Base-by-base conservation (phyloP, 2,888 invertebrate species). In the Plebejus argus region DNA sequence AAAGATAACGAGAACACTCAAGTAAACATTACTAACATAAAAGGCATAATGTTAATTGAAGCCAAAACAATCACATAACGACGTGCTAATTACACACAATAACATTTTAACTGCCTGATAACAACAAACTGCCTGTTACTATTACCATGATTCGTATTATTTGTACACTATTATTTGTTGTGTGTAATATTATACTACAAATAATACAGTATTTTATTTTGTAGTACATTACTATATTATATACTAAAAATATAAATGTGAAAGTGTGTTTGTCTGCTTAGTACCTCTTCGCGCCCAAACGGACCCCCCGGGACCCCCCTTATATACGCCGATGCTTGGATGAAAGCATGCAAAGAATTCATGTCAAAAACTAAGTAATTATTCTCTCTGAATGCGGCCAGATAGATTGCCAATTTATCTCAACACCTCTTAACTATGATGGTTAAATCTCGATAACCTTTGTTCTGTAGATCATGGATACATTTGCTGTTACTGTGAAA, bases 391-490 rank as follows among this genome's bases (percentile, higher is more conserved):
- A 5, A 18, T 18, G 53, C 53, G 18, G 53, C 4, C 53, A 45
- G 53, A 18, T 18, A 53, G 53, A 15, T 18, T 1, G 5, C 1
- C 15, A 53, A 5, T 53, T 45, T 45, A 45, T 45, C 45, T 45
- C 45, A 18, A 18, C 53, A 15, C 53, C 53, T 53, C 53, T 53
- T 61, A 61, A 61, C 61, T 23, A 10, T 66, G 66, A 28, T 12
- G 66, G 66, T 66, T 28, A 15, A 33, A 66, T 66, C 33, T 28
- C 28, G 66, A 66, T 66, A 66, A 66, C 66, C 66, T 66, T 66
- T 66, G 66, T 61, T 23, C 61, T 61, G 23, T 23, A 23, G 15
- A 28, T 15, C 66, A 23, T 23, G 1, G 66, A 66, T 66, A 23
- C 20, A 66, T 61, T 12, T 15, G 28, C 66, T 28, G 33, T 66